A percentile compares a stretch with the other conserved stretches of the same genome.
Evolutionary conservation across 2,113 vertebrate species (phyloP).

Genomic region (Amblyopsis rosae): DNA sequence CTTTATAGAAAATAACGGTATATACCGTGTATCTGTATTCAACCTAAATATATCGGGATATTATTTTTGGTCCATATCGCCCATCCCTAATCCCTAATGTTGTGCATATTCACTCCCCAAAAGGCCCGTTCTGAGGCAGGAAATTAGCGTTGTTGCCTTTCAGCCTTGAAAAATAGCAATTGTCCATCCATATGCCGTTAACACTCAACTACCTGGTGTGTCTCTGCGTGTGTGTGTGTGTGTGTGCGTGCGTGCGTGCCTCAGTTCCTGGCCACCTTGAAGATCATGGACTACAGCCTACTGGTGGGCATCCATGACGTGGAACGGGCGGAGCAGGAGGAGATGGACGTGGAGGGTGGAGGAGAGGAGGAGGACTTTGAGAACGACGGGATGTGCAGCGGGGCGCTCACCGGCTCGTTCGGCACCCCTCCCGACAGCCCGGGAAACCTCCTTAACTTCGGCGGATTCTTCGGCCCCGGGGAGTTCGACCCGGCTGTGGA

Average conservation of each 20-base stretch:
- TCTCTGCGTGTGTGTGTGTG: background rate
- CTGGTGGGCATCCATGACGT: slow-evolving; percentile 95
- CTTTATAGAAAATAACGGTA: no score
- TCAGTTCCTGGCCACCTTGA: slow-evolving; percentile 92
- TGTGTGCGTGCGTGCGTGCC: background rate
- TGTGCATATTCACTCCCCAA: no score
- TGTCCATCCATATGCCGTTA: no score
- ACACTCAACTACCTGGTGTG: no score
- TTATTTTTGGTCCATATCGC: no score
- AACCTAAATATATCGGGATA: no score
- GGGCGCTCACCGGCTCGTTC: slow-evolving; percentile 83
- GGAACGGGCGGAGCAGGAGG: slow-evolving; percentile 93
- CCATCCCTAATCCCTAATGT: no score
- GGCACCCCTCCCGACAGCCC: slow-evolving; percentile 92
- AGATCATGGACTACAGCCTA: slow-evolving; percentile 98
- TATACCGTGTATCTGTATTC: no score
- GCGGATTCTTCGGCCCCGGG: slow-evolving; percentile 89
- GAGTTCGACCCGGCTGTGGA: slow-evolving; percentile 92
- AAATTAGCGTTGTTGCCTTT: no score
- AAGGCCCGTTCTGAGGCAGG: no score
- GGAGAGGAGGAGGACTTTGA: slow-evolving; percentile 91
- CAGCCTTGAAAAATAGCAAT: no score
- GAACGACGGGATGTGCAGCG: slow-evolving; percentile 82
- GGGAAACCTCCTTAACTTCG: slow-evolving; percentile 89
- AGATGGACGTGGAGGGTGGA: slow-evolving; percentile 88